Evolutionary conservation across 2,888 invertebrate genomes (phyloP).

Genomic region (Noctua pronuba): DNA sequence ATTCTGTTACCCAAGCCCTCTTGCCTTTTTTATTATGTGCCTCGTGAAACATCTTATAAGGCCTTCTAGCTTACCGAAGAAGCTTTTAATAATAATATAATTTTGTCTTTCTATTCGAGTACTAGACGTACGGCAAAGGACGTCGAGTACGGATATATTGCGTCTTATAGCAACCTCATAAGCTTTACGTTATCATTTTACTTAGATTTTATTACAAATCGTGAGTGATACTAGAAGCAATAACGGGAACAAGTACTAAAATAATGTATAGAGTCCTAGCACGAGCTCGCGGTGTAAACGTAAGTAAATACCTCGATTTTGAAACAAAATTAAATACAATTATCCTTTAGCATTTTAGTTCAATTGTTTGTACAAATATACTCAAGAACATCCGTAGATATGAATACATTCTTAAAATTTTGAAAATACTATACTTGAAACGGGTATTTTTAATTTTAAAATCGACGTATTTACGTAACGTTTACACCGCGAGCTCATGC

Average conservation of each 20-base stretch:
- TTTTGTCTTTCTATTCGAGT: constrained; percentile 49
- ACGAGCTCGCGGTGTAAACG: neutral
- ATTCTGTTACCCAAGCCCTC: constrained; percentile 20
- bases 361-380: no score
- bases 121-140: constrained; percentile 69
- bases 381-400: no score
- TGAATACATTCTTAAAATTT: no score
- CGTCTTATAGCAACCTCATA: constrained; percentile 77
- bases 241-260: constrained; percentile 63
- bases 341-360: no score
- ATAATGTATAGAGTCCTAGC: constrained; percentile 39
- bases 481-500: no score
- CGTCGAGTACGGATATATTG: constrained; percentile 76
- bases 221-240: constrained; percentile 72
- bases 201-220: constrained; percentile 79
- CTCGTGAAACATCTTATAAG: constrained; percentile 23
- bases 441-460: no score
- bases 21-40: constrained; percentile 10
- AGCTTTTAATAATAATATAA: constrained; percentile 49
- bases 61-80: constrained; percentile 32
- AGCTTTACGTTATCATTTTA: constrained; percentile 78
- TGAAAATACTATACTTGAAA: no score
- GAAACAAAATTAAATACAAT: no score
- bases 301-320: constrained; percentile 59
- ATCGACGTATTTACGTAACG: no score